Evolutionary conservation across 2,888 invertebrate species (phyloP), one percentile per base, ranked within the genome.

Genomic region (Hydriomena furcata): DNA sequence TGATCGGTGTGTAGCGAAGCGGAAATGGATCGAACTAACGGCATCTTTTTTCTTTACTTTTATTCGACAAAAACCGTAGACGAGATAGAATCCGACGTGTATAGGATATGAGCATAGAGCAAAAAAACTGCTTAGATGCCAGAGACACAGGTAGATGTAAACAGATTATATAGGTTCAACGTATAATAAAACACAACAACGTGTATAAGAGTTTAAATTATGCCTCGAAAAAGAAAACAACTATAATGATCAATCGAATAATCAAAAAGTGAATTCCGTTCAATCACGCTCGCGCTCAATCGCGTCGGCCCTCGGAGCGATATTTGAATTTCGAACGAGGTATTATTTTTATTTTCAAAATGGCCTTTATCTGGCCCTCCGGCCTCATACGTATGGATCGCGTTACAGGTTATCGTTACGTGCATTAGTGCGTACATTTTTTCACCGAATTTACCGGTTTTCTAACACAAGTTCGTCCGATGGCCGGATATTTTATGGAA

Each of bases 1-100:
- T 87, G 83, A 72, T 77, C 80, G 79, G 71, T 72, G 84, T 72
- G 81, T 79, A 86, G 77, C 82, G 77, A 76, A 77, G 87, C 88
- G 87, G 87, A 89, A 89, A 89, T 78, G 82, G 79, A 84, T 82
- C 76, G 77, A 78, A 70, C 78, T 89, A 89, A 88, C 89, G 88
- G 87, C 61, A 72, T 67, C 55, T 75, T 84, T 81, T 86, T 76
- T 70, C 65, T 73, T 68, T 62, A 66, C 73, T 78, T 76, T 76
- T 77, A 76, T 75, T 67, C 69, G 61, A 84, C 78, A 88, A 85
- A 86, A 60, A 84, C 75, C 66, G 62, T 73, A 65, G 79, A 82
- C 79, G 75, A 79, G 84, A 87, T 84, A 81, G 73, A 75, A 78
- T 62, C 73, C 68, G 84, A 83, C 86, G 68, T 77, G 78, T 84